Evolutionary conservation across 2,113 vertebrate species (phyloP), one percentile per base, ranked within the genome.

Genomic region (Elgaria multicarinata): DNA sequence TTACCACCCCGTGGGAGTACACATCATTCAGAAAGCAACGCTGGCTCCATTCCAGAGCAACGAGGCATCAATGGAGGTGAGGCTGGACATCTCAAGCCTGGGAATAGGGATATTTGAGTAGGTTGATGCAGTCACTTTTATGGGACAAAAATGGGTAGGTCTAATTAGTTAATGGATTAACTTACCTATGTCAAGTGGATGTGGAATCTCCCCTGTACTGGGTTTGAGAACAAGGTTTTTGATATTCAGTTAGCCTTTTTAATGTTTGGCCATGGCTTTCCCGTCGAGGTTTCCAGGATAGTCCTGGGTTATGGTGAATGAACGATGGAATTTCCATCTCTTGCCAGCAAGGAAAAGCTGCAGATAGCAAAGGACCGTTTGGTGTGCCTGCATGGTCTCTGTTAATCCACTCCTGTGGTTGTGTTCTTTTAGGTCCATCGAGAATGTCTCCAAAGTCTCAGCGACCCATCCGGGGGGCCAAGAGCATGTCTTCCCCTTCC

Each of bases 371-470:
- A 77, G 13, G 6, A 42, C 42, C 1, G 6, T 42, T n/a, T 46
- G 46, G 16, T 53, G 18, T 80, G 14, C 26, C n/a, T 72, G 24
- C 79, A 13, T 67, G 10, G 22, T 58, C 62, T 44, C 31, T 18
- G 14, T 55, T 85, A 10, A 69, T 33, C 18, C 6, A 24, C 2
- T 42, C 1, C 7, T 81, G 8, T 46, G 62, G 72, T 42, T 84
- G 66, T 4, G 12, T 66, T 2, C 90, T 88, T 90, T 53, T 87
- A 98, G 98, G 98, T 20, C 97, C 98, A 80, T 94, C 97, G 85
- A 97, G 98, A 95, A 98, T 98, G 90, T 99, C 98, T 69, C 98
- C 98, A 24, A 99, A 99, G 96, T 97, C 98, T 85, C 98, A 98
- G 95, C 97, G 98, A 92, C 98, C 97, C 81, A 84, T 96, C 79